These are phyloP conservation scores for Dendrolimus pini DNA, from an alignment of 2,888 invertebrate species.

Conservation along the genomic window DNA sequence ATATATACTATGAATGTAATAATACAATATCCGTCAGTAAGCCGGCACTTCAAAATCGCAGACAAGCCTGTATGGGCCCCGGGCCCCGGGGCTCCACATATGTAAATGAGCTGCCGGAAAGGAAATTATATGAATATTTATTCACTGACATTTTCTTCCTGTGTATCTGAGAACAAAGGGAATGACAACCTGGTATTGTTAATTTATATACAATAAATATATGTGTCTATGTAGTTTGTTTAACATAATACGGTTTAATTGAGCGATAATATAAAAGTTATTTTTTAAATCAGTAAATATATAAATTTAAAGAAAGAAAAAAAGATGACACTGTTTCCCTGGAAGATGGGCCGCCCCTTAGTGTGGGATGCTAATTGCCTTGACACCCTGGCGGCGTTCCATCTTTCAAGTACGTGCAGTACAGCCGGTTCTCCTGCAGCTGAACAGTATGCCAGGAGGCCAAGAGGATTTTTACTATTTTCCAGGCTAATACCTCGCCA, in stretches of 20 bases:
- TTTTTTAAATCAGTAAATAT: too few relatives aligned
- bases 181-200: neutral
- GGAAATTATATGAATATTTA: slow-evolving; percentile 2
- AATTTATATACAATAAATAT: neutral
- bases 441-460: too few relatives aligned
- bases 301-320: too few relatives aligned
- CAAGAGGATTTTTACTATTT: too few relatives aligned
- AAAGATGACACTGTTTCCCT: too few relatives aligned
- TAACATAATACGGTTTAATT: neutral
- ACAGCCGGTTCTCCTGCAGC: too few relatives aligned
- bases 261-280: too few relatives aligned
- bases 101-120: slow-evolving; percentile 2
- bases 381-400: too few relatives aligned
- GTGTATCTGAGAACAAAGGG: neutral
- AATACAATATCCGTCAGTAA: neutral
- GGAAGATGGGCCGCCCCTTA: too few relatives aligned
- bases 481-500: too few relatives aligned
- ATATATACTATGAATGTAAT: neutral
- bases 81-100: neutral
- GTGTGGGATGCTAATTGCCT: too few relatives aligned
- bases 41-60: neutral
- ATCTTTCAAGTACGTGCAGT: too few relatives aligned
- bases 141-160: neutral
- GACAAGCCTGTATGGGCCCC: neutral
- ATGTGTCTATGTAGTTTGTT: neutral